Base-by-base conservation (phyloP, 2,888 invertebrate species). In the Phasia obesa region DNA sequence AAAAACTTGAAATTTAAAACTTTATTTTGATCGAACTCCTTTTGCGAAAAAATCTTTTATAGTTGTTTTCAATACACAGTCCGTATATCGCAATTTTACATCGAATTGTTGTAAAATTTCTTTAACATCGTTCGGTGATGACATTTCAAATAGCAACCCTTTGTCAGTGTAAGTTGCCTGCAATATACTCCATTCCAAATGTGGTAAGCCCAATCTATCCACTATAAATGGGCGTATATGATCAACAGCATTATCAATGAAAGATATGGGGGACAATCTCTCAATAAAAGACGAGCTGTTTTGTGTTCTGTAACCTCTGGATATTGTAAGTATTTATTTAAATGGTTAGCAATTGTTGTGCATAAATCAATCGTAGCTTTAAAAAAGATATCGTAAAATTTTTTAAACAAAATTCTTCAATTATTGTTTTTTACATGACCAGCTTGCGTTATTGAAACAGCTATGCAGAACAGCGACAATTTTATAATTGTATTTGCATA, bases 61-160 rank as follows among this genome's bases (percentile, higher is more conserved):
- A 35, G 78, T 79, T 3, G 59, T 9, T 25, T 73, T 79, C 7
- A 79, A 42, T 44, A 59, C 25, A 51, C 78, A 79, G 5, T 71
- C 51, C 25, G 51, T 79, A 4, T 65, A 31, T 4, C 42, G 57
- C 21, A 79, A 31, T 53, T 49, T 51, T 1, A 51, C 5, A 2
- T 9, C 11, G 17, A 73, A 79, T 11, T 17, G n/a, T 0, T 71
- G 64, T 2, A 81, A 17, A 38, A 81, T 59, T 27, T 76, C 44
- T 5, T 2, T 0, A 2, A 19, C 31, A 13, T 71, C 38, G 17
- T 51, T 5, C 5, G 17, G 1, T 0, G 51, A 27, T 42, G 53
- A 44, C 81, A 81, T 81, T 55, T 81, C 81, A 19, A 81, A 81
- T 2, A 81, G 38, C 23, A 81, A 13, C 0, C 81, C 81, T 3